phyloP scores from a whole-genome alignment of 2,797 vertebrate genomes.

The Pipistrellus kuhlii region DNA sequence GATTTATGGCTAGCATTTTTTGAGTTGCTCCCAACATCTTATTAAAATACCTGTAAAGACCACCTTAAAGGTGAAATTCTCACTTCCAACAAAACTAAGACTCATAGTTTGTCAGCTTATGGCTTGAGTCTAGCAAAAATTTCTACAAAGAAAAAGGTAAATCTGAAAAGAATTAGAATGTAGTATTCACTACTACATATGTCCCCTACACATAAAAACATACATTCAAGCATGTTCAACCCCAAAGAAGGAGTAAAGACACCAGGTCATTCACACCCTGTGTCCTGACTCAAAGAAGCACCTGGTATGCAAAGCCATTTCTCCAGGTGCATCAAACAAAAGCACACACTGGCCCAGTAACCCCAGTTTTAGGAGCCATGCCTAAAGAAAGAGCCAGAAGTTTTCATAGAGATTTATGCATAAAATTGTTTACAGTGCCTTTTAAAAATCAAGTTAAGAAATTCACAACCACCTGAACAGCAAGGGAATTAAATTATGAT shows the following conservation, averaged over 20 bases:
- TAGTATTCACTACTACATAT: neutral
- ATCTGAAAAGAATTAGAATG: conserved; percentile 5
- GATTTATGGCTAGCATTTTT: conserved; percentile 19
- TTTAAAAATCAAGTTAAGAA: conserved; percentile 50
- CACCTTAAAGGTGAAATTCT: neutral
- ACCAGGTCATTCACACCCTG: neutral
- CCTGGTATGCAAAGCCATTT: neutral
- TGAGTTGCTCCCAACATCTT: neutral
- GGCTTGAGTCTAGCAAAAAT: neutral
- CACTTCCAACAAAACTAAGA: neutral
- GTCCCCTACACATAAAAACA: neutral
- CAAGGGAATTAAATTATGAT: conserved; percentile 27
- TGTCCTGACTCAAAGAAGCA: neutral
- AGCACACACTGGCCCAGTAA: neutral
- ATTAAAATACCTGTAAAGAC: neutral
- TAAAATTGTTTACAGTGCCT: neutral
- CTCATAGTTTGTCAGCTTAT: neutral
- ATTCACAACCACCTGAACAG: neutral
- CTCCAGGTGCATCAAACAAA: neutral
- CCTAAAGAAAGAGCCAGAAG: neutral
- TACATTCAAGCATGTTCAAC: neutral
- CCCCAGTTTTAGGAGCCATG: neutral
- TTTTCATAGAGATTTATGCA: neutral
- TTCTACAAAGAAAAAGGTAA: conserved; percentile 16
- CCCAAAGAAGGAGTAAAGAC: neutral